These are phyloP conservation scores for Drosophila merina DNA, from an alignment of 2,888 invertebrate species.

Conservation along the genomic window DNA sequence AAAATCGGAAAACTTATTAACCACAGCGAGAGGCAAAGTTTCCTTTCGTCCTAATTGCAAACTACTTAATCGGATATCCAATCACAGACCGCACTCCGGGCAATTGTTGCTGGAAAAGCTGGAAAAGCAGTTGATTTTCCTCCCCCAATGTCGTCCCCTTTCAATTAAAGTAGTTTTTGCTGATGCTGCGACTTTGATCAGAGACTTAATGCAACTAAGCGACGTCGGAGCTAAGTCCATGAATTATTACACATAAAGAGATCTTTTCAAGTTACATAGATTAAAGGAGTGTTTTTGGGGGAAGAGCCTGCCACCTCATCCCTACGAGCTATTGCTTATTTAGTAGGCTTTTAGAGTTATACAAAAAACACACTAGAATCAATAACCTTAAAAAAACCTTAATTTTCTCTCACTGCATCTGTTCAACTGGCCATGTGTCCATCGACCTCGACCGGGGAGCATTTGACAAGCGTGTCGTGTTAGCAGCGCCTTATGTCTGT, in stretches of 20 bases:
- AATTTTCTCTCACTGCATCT: constrained; percentile 1
- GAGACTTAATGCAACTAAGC: constrained; percentile 52
- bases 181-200: constrained; percentile 39
- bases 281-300: background rate
- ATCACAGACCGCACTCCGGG: constrained; percentile 39
- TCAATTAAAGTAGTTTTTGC: constrained; percentile 61
- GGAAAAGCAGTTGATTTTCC: background rate
- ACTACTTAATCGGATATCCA: constrained; percentile 64
- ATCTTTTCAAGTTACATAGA: background rate
- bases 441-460: constrained; percentile 41
- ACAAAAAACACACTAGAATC: too few species aligned
- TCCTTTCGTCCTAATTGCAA: constrained; percentile 47
- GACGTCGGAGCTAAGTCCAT: constrained; percentile 15
- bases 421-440: constrained; percentile 26
- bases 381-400: too few species aligned
- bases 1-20: constrained; percentile 24
- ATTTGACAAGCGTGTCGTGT: constrained; percentile 67
- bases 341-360: background rate
- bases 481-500: constrained; percentile 51
- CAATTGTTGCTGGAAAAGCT: constrained; percentile 28
- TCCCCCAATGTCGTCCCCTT: constrained; percentile 22
- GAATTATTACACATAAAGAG: constrained; percentile 12
- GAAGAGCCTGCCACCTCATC: background rate
- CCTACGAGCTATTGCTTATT: background rate
- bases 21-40: constrained; percentile 3